Evolutionary conservation across 2,888 invertebrate species (phyloP), one percentile per base, ranked within the genome.

Genomic region (Lathronympha strigana): DNA sequence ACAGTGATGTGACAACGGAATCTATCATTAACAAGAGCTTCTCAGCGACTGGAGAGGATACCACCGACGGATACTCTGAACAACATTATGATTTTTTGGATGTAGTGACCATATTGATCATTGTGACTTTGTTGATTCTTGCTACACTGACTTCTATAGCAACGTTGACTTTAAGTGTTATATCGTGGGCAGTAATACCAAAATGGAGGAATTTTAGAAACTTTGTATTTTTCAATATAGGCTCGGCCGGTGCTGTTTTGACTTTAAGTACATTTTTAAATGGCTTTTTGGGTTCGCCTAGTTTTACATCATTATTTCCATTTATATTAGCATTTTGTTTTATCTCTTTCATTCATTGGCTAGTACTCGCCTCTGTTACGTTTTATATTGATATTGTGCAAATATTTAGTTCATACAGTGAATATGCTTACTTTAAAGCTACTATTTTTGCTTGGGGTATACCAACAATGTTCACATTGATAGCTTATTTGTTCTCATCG

Each of bases 191-290:
- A 11, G n/a, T 49, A 8, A n/a, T 49, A 28, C 15, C 4, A 28
- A 49, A 49, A 28, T 49, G 49, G 49, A 49, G 49, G n/a, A 25
- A 49, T 2, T 28, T 49, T 11, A 28, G 49, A 28, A 49, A 49
- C 25, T 49, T 49, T 15, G 28, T 49, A 6, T 49, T 28, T 15
- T 21, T 49, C 8, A 49, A 49, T 8, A 15, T 49, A n/a, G 17
- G 50, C 4, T 28, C 1, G n/a, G 28, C 50, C 9, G 15, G 28
- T 4, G 15, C 17, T 6, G 11, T 28, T n/a, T 17, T 15, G 9
- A 15, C 25, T 47, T 6, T 31, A 2, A 9, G 28, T 50, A 9
- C 9, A 50, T 47, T 25, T 47, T n/a, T n/a, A n/a, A n/a, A n/a
- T n/a, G n/a, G n/a, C n/a, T n/a, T n/a, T n/a, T n/a, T n/a, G n/a